Evolutionary conservation across 2,888 invertebrate species (phyloP).

Genomic region (Gasteruption jaculator): DNA sequence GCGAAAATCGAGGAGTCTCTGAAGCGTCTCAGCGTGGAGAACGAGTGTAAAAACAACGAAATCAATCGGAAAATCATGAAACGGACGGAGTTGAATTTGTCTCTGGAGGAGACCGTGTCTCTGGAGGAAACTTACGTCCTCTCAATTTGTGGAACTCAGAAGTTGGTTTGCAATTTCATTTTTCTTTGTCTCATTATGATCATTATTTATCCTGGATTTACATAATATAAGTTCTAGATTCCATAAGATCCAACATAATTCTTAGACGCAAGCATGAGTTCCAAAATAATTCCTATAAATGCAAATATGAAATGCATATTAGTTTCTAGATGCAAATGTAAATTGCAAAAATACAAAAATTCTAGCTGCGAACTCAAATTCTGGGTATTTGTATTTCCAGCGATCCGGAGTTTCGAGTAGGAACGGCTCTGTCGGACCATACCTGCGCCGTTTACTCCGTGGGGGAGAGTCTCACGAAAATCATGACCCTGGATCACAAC

Average conservation of each 20-base stretch:
- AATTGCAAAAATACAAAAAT: too few species aligned
- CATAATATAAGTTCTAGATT: too few species aligned
- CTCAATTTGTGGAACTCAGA: conserved; percentile 56
- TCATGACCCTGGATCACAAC: conserved; percentile 52
- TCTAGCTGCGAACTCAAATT: too few species aligned
- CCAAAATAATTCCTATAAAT: too few species aligned
- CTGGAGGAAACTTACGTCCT: conserved; percentile 60
- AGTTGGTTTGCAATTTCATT: conserved; percentile 45
- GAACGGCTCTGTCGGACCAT: conserved; percentile 54
- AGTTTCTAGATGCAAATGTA: too few species aligned
- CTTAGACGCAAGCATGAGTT: too few species aligned
- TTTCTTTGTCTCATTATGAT: not conserved
- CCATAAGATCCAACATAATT: too few species aligned
- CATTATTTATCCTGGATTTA: too few species aligned
- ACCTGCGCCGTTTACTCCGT: conserved; percentile 54
- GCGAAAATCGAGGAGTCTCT: conserved; percentile 36
- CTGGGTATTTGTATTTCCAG: conserved; percentile 29
- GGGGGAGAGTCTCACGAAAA: conserved; percentile 44
- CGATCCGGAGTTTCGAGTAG: conserved; percentile 50
- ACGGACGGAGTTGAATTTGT: conserved; percentile 30
- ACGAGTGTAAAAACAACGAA: conserved; percentile 15
- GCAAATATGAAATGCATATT: too few species aligned
- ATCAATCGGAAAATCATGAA: conserved; percentile 16
- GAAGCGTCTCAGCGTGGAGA: conserved; percentile 34
- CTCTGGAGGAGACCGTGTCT: conserved; percentile 55